Conservation (phyloP, 1,140 invertebrate genomes). For the Leptinotarsa lineolata region DNA sequence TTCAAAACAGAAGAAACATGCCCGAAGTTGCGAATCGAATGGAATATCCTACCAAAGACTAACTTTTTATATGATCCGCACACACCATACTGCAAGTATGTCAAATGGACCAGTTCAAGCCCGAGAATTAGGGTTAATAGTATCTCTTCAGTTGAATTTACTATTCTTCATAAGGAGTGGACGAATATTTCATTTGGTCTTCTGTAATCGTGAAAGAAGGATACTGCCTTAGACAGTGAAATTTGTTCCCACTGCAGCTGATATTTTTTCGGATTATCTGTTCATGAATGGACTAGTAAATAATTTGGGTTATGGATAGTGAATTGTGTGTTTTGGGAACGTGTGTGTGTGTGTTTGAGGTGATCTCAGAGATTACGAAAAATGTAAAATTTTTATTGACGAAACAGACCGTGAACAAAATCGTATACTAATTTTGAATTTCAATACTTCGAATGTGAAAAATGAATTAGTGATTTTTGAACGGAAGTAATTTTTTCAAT, state of each 20-base stretch:
- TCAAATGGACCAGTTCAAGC: constrained; percentile 55
- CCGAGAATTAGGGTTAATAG: constrained; percentile 51
- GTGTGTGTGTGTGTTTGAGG: no score
- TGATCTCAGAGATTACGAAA: no score
- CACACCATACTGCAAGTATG: constrained; percentile 47
- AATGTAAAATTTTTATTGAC: no score
- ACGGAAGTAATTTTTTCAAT: no score
- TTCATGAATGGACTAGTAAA: constrained; percentile 14
- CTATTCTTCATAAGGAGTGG: background rate
- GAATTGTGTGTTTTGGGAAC: no score
- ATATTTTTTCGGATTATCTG: background rate
- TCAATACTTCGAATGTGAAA: no score
- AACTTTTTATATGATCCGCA: constrained; percentile 53
- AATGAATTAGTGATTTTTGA: no score
- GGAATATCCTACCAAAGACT: constrained; percentile 42
- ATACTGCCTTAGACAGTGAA: constrained; percentile 22
- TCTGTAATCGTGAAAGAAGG: constrained; percentile 26
- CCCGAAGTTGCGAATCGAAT: constrained; percentile 54
- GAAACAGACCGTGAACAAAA: no score
- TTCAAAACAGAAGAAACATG: constrained; percentile 35
- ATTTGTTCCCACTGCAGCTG: constrained; percentile 9
- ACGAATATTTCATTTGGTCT: constrained; percentile 27
- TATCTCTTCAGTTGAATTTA: constrained; percentile 6
- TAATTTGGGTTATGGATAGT: background rate
- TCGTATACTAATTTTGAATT: no score